Percentiles rank a stretch among this genome's conserved stretches.
Evolutionary conservation across 2,888 invertebrate species (phyloP).

Genomic region (Tupiocoris notatus): DNA sequence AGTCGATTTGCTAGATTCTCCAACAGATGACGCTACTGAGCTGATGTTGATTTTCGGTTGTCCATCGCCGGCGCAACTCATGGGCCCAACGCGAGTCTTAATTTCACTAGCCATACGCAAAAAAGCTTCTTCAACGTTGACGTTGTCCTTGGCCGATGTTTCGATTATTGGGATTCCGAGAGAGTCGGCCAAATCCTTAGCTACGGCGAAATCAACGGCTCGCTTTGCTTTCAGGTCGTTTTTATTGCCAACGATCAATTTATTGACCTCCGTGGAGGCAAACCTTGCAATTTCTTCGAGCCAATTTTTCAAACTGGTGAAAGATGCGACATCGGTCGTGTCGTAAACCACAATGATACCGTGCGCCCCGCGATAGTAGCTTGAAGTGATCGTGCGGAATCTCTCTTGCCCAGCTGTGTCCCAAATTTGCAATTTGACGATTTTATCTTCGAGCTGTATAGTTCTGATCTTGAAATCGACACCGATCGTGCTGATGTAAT

Average conservation of each 20-base stretch:
- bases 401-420: conserved; percentile 46
- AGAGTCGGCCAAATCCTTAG: conserved; percentile 20
- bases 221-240: conserved; percentile 34
- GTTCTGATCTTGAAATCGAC: conserved; percentile 46
- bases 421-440: conserved; percentile 45
- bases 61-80: conserved; percentile 8
- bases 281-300: conserved; percentile 44
- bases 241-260: conserved; percentile 45
- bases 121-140: conserved; percentile 45
- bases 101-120: conserved; percentile 43
- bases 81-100: conserved; percentile 27
- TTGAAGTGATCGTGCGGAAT: conserved; percentile 45
- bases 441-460: conserved; percentile 40
- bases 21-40: not conserved
- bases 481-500: conserved; percentile 46
- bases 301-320: conserved; percentile 42
- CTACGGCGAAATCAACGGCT: conserved; percentile 25
- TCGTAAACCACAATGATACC: conserved; percentile 46
- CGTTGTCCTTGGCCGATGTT: conserved; percentile 43
- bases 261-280: conserved; percentile 41
- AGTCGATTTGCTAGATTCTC: not conserved
- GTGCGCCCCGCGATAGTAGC: conserved; percentile 46
- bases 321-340: conserved; percentile 41
- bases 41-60: conserved; percentile 16
- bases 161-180: conserved; percentile 42